Conservation (phyloP, 2,888 invertebrate genomes). For the Mythimna vitellina region DNA sequence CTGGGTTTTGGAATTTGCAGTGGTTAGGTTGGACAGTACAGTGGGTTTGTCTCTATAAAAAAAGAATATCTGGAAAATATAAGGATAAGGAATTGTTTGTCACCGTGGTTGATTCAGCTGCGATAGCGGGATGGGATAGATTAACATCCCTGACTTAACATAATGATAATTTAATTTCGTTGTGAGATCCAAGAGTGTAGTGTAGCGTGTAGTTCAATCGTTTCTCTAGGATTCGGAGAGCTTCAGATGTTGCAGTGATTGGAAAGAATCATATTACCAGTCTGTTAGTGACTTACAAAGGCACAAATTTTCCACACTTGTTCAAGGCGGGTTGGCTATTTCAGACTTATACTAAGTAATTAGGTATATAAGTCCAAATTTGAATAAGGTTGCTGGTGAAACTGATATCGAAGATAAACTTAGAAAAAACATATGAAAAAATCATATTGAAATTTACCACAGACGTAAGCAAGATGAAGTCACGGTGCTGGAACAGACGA, state of each 20-base stretch:
- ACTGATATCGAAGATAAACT: neutral
- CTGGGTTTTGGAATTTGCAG: neutral
- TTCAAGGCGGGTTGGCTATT: neutral
- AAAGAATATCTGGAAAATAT: neutral
- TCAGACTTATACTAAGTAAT: too few relatives aligned
- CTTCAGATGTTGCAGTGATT: neutral
- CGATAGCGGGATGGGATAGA: too few relatives aligned
- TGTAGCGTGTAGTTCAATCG: too few relatives aligned
- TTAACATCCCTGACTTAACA: too few relatives aligned
- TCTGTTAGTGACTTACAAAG: neutral
- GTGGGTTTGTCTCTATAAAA: neutral
- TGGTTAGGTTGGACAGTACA: neutral
- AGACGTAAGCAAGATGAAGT: constrained; percentile 98
- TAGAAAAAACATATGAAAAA: neutral
- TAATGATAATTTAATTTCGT: too few relatives aligned
- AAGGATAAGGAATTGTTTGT: neutral
- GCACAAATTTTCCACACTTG: too few relatives aligned
- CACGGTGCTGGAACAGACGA: constrained; percentile 96
- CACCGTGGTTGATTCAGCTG: neutral
- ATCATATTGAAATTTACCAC: constrained; percentile 64
- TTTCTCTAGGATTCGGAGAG: neutral
- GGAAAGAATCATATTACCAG: neutral
- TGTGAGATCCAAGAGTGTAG: too few relatives aligned
- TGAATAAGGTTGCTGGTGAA: neutral
- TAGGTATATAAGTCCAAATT: neutral